These are phyloP conservation scores for Acleris emargana DNA, from an alignment of 2,888 invertebrate species.

Conservation along the genomic window DNA sequence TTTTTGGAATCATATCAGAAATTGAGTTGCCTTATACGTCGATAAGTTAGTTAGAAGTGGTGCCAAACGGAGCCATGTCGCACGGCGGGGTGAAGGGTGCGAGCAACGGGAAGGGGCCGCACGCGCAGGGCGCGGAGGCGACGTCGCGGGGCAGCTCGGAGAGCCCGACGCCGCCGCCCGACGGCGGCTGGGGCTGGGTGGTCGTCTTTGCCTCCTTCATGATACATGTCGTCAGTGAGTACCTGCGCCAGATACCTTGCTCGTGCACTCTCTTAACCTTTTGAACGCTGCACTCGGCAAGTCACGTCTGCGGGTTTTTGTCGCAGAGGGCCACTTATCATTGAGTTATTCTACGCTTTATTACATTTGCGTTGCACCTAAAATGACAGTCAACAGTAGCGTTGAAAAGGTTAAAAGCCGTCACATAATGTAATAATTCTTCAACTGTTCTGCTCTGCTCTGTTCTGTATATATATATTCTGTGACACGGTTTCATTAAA, in stretches of 20 bases:
- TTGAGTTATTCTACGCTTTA: too few species aligned
- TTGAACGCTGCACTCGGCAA: too few species aligned
- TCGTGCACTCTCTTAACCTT: too few species aligned
- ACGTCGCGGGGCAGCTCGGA: conserved; percentile 61
- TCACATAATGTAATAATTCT: too few species aligned
- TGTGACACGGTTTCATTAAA: too few species aligned
- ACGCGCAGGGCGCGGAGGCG: conserved; percentile 47
- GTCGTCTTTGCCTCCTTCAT: conserved; percentile 97
- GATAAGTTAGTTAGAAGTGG: conserved; percentile 42
- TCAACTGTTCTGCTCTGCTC: too few species aligned
- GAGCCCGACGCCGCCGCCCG: conserved; percentile 88
- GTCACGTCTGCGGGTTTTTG: too few species aligned
- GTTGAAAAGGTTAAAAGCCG: too few species aligned
- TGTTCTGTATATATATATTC: too few species aligned
- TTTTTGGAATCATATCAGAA: conserved; percentile 52
- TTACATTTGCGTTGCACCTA: too few species aligned
- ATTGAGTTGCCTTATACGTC: conserved; percentile 50
- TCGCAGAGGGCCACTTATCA: too few species aligned
- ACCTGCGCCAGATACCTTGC: conserved; percentile 35
- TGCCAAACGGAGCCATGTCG: conserved; percentile 63
- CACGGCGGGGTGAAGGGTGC: conserved; percentile 69
- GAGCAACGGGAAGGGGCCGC: conserved; percentile 63
- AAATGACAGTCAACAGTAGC: too few species aligned
- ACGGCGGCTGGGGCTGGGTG: conserved; percentile 98
- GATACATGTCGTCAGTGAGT: conserved; percentile 97